phyloP scores from a whole-genome alignment of 2,113 vertebrate species.

The Alexandromys fortis region DNA sequence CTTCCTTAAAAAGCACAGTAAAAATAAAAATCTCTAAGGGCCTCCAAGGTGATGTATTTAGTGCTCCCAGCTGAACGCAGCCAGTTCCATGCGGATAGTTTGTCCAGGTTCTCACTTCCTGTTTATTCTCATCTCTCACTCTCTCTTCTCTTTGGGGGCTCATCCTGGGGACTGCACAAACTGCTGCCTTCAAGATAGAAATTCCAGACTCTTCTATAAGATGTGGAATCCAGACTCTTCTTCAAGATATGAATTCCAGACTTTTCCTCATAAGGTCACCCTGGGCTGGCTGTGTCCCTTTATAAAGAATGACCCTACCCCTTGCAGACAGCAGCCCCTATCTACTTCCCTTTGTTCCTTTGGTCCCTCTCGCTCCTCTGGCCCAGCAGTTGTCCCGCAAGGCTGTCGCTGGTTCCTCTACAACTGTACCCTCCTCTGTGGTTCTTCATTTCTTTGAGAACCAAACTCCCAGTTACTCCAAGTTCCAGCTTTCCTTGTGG shows the following conservation, averaged over 20 bases:
- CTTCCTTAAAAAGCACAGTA: neutral
- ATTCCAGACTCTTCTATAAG: neutral
- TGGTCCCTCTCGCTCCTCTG: neutral
- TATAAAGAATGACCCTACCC: neutral
- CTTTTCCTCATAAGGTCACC: neutral
- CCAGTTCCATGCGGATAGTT: neutral
- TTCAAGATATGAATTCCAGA: neutral
- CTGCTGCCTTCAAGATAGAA: neutral
- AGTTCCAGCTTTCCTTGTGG: neutral
- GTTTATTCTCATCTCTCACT: neutral
- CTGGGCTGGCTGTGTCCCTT: neutral
- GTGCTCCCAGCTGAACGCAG: neutral
- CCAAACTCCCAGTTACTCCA: neutral
- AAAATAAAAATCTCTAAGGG: too few relatives aligned
- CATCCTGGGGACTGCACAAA: neutral
- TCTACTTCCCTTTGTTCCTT: neutral
- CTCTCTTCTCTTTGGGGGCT: neutral
- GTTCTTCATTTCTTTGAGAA: neutral
- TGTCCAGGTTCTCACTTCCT: neutral
- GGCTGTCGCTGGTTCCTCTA: neutral
- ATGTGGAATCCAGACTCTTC: neutral
- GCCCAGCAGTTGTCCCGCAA: fast-evolving
- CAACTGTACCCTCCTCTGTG: too few relatives aligned
- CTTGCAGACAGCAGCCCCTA: neutral
- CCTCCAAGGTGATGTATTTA: neutral